Conservation (phyloP, 1,140 invertebrate genomes). For the Anthonomus grandis region DNA sequence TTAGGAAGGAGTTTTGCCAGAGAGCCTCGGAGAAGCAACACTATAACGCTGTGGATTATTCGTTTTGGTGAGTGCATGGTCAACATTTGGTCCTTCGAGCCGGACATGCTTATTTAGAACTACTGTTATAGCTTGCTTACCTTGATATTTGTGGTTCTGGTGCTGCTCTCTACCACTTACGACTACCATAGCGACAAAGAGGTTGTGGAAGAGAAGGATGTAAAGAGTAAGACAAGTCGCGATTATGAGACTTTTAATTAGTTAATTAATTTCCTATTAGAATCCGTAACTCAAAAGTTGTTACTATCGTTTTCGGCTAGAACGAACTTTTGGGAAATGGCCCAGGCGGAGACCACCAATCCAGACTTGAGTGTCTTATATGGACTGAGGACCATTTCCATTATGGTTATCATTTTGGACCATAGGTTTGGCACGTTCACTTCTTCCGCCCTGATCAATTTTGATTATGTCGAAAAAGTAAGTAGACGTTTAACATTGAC, state of each 20-base stretch:
- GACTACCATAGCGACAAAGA: slow-evolving; percentile 30
- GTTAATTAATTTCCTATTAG: background rate
- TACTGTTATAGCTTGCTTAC: slow-evolving; percentile 30
- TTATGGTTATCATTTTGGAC: slow-evolving; percentile 52
- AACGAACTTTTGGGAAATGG: slow-evolving; percentile 48
- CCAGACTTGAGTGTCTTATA: slow-evolving; percentile 51
- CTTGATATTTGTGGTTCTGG: slow-evolving; percentile 31
- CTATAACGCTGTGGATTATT: slow-evolving; percentile 46
- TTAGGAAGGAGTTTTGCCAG: slow-evolving; percentile 44
- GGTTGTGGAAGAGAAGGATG: slow-evolving; percentile 28
- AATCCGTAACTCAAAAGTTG: slow-evolving; percentile 40
- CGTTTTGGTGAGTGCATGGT: slow-evolving; percentile 48
- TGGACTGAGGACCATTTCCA: slow-evolving; percentile 53
- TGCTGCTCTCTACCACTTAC: slow-evolving; percentile 36
- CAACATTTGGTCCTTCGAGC: background rate
- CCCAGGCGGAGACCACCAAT: slow-evolving; percentile 49
- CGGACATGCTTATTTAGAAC: background rate
- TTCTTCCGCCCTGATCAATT: slow-evolving; percentile 54
- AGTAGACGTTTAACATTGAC: slow-evolving; percentile 5
- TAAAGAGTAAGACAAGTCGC: slow-evolving; percentile 35
- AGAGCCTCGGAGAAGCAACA: slow-evolving; percentile 36
- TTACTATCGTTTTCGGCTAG: slow-evolving; percentile 51
- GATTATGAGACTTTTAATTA: background rate
- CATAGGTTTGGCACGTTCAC: slow-evolving; percentile 54
- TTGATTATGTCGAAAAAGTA: slow-evolving; percentile 53